Conservation (phyloP, 2,888 invertebrate species). For the Buathra laborator region DNA sequence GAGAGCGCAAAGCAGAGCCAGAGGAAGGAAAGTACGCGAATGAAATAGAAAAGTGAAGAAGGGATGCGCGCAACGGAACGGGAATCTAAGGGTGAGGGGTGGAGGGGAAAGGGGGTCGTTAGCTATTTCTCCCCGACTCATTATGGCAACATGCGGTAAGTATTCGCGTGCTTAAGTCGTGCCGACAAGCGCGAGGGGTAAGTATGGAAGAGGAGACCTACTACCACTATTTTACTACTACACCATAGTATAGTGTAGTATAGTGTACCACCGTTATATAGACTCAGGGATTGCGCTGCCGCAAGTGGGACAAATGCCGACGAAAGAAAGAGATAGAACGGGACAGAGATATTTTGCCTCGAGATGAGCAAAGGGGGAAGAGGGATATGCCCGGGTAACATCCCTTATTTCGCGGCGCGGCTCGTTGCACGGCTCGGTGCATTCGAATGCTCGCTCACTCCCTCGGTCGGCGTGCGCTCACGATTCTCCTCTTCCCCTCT, state of each 20-base stretch:
- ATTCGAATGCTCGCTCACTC: slow-evolving; percentile 83
- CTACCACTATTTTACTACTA: slow-evolving; percentile 41
- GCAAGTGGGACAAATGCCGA: slow-evolving; percentile 59
- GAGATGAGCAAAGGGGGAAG: slow-evolving; percentile 61
- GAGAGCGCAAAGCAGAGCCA: slow-evolving; percentile 9
- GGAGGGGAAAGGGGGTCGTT: not conserved
- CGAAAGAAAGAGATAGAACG: slow-evolving; percentile 66
- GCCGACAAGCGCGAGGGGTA: slow-evolving; percentile 71
- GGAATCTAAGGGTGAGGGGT: slow-evolving; percentile 6
- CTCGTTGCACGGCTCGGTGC: slow-evolving; percentile 84
- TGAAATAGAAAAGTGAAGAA: slow-evolving; percentile 26
- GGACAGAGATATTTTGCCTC: slow-evolving; percentile 58
- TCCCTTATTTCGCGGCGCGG: slow-evolving; percentile 83
- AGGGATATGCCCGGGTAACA: slow-evolving; percentile 76
- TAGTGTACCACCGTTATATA: slow-evolving; percentile 18
- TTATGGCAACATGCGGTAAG: slow-evolving; percentile 84
- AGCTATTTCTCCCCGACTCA: slow-evolving; percentile 76
- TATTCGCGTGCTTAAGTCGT: slow-evolving; percentile 80
- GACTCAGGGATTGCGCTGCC: slow-evolving; percentile 52
- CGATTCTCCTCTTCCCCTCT: slow-evolving; percentile 40
- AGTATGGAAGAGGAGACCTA: slow-evolving; percentile 58
- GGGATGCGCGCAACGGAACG: slow-evolving; percentile 40
- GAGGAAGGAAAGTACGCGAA: slow-evolving; percentile 29
- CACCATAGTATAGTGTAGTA: slow-evolving; percentile 29
- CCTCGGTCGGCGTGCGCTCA: slow-evolving; percentile 73